Base-by-base conservation (phyloP, 2,113 vertebrate species). In the Oreochromis spilurus region DNA sequence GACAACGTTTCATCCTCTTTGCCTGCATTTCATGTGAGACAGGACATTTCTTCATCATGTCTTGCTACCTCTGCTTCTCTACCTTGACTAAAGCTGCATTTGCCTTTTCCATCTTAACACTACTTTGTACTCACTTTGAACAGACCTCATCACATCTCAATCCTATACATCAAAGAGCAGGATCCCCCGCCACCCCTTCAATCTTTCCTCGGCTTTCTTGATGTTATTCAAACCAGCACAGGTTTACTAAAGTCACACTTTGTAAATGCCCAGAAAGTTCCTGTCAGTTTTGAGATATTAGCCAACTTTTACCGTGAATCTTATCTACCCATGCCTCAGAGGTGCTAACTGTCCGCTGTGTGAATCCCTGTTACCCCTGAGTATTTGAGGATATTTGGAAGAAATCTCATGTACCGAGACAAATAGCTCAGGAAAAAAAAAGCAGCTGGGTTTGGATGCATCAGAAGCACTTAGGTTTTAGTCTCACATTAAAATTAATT, bases 121-220 rank as follows among this genome's bases (percentile, higher is more conserved):
- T 94, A 94, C 94, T 94, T 95, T 94, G 89, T 92, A 90, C 93
- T 95, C 92, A 90, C 95, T 96, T 95, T 95, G 92, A 96, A 96
- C 95, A 96, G 91, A 94, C 94, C 92, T 94, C 92, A 95, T 95
- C 94, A 96, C 95, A 96, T 96, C 95, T 96, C 95, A 95, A 94
- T 96, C 94, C 95, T 91, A 87, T 70, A 96, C 95, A 96, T 96
- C 96, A 97, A 96, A 96, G 96, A 90, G 72, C 53, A 84, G 88
- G 67, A 50, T 75, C 48, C 40, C 79, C 89, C 58, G 48, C 12
- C 67, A 82, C 52, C 79, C 62, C 53, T 85, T 40, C 85, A 77
- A 84, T 92, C 91, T 87, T 88, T 85, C 90, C 86, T 82, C 83
- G 58, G 92, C 83, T 89, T 94, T 94, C 92, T 93, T 89, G 84